Percentiles rank a stretch among this genome's conserved stretches.
These are phyloP conservation scores for Brachycybe producta DNA, from an alignment of 2,888 invertebrate genomes.

Conservation along the genomic window DNA sequence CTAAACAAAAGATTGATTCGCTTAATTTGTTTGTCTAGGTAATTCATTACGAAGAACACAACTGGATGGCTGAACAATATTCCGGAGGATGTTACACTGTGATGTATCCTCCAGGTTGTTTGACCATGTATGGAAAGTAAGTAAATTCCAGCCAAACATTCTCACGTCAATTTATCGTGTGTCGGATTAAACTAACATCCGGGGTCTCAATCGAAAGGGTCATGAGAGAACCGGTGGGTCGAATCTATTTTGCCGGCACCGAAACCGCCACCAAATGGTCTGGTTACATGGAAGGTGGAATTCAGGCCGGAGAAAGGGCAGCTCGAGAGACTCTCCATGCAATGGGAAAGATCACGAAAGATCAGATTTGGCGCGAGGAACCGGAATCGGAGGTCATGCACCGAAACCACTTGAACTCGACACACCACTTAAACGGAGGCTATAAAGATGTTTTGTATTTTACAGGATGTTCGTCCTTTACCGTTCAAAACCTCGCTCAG, in stretches of 20 bases:
- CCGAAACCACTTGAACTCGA: neutral
- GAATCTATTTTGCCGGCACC: conserved; percentile 26
- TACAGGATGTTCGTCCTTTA: conserved; percentile 11
- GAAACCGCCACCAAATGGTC: conserved; percentile 26
- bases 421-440: neutral
- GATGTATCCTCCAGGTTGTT: conserved; percentile 31
- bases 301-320: conserved; percentile 26
- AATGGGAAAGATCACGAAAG: conserved; percentile 25
- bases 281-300: conserved; percentile 27
- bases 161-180: neutral
- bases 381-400: conserved; percentile 22
- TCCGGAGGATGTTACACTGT: conserved; percentile 32
- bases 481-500: conserved; percentile 8
- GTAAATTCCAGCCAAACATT: conserved; percentile 10
- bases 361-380: conserved; percentile 28
- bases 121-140: conserved; percentile 31
- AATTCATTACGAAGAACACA: conserved; percentile 29
- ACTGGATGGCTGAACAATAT: conserved; percentile 32
- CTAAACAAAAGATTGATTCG: neutral
- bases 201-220: conserved; percentile 27
- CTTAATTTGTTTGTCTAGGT: conserved; percentile 23
- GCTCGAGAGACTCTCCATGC: conserved; percentile 24
- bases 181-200: too few species aligned
- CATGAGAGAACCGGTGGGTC: conserved; percentile 29
- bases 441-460: conserved; percentile 1